Percentiles rank a stretch among this genome's conserved stretches.
phyloP scores from a whole-genome alignment of 2,888 invertebrate species.

The Pyrrhia umbra region DNA sequence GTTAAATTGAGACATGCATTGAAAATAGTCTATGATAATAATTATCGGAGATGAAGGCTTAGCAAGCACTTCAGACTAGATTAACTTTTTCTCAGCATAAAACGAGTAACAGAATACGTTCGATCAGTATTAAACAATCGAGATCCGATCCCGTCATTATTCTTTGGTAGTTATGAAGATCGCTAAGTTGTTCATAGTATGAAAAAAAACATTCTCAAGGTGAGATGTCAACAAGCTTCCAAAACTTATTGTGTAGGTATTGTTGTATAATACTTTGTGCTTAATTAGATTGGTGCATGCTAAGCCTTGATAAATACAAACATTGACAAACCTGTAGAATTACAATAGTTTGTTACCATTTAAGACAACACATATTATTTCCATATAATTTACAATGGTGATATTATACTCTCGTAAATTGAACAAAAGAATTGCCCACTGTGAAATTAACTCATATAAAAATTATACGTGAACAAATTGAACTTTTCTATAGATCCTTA shows the following conservation, averaged over 20 bases:
- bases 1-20: slow-evolving; percentile 27
- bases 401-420: background rate
- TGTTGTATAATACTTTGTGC: background rate
- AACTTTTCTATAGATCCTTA: slow-evolving; percentile 10
- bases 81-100: no score
- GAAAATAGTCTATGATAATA: slow-evolving; percentile 28
- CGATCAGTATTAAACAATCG: no score
- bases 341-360: slow-evolving; percentile 21
- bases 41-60: slow-evolving; percentile 30
- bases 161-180: no score
- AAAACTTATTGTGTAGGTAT: no score
- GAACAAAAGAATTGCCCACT: slow-evolving; percentile 41
- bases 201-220: no score
- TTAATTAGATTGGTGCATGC: slow-evolving; percentile 21
- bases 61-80: slow-evolving; percentile 33
- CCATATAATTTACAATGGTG: slow-evolving; percentile 16
- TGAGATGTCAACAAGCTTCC: no score
- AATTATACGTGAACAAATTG: slow-evolving; percentile 19
- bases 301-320: slow-evolving; percentile 25
- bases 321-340: slow-evolving; percentile 9
- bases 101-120: background rate
- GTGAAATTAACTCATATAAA: slow-evolving; percentile 19
- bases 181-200: no score
- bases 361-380: slow-evolving; percentile 17
- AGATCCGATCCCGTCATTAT: no score